A percentile compares a stretch with the other conserved stretches of the same genome.
phyloP scores from a whole-genome alignment of 1,140 invertebrate species.

The Macrocentrus cingulum region DNA sequence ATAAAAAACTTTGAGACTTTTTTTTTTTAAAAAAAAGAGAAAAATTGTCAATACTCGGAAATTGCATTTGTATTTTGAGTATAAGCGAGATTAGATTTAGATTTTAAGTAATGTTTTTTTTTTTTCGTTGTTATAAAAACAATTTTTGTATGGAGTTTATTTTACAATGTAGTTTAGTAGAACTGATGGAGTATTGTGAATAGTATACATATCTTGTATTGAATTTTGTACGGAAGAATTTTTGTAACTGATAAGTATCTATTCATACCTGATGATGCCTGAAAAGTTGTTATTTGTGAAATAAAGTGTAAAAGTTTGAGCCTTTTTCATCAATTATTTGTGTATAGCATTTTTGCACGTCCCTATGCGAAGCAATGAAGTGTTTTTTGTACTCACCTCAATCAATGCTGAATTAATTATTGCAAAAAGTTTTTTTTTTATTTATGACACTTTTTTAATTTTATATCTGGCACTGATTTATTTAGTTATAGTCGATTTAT shows the following conservation, averaged over 20 bases:
- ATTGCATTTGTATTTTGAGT: background rate
- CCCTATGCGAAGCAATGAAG: too few species aligned
- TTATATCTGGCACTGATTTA: too few species aligned
- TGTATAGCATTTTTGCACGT: too few species aligned
- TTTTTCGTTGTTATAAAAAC: constrained; percentile 46
- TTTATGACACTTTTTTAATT: too few species aligned
- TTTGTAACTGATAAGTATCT: constrained; percentile 22
- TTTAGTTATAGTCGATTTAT: too few species aligned
- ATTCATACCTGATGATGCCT: constrained; percentile 27
- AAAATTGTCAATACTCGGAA: constrained; percentile 18
- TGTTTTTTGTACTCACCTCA: too few species aligned
- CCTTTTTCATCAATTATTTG: constrained; percentile 3
- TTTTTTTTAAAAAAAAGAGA: constrained; percentile 13
- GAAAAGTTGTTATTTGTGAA: constrained; percentile 54
- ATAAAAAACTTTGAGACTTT: constrained; percentile 41
- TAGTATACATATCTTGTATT: constrained; percentile 54
- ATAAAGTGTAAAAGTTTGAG: constrained; percentile 34
- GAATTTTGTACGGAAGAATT: constrained; percentile 21
- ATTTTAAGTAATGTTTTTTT: constrained; percentile 45
- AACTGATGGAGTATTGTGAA: constrained; percentile 45
- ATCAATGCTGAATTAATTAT: too few species aligned
- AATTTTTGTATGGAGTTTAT: constrained; percentile 55
- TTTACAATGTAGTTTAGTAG: constrained; percentile 17
- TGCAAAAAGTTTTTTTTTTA: too few species aligned
- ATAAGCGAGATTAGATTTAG: constrained; percentile 40